Evolutionary conservation across 2,888 invertebrate genomes (phyloP).

Genomic region (Augiades crinisus): DNA sequence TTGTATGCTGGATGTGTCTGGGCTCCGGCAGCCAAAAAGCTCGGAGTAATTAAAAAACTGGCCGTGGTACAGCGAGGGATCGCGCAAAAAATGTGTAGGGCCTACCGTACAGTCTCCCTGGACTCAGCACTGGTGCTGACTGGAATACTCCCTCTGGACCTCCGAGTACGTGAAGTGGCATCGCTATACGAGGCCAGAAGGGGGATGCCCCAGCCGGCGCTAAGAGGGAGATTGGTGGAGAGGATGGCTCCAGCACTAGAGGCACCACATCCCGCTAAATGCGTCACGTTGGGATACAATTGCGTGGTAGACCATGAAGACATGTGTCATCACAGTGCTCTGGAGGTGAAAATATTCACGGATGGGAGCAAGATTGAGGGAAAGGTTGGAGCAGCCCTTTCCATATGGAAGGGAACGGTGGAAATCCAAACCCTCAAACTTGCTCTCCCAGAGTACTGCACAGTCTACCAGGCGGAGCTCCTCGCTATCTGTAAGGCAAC

Average conservation of each 20-base stretch:
- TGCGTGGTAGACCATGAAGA: slow-evolving; percentile 19
- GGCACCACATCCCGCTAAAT: slow-evolving; percentile 15
- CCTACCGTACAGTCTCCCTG: slow-evolving; percentile 29
- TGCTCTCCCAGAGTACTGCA: too few relatives aligned
- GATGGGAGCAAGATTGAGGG: slow-evolving; percentile 31
- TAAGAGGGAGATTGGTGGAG: slow-evolving; percentile 31
- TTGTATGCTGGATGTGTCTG: slow-evolving; percentile 1
- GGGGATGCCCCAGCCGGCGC: slow-evolving; percentile 13
- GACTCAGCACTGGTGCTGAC: slow-evolving; percentile 29
- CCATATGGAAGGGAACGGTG: slow-evolving; percentile 11
- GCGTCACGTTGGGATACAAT: background rate
- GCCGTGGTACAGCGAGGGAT: slow-evolving; percentile 22
- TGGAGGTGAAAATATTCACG: slow-evolving; percentile 17
- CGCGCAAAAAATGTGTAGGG: slow-evolving; percentile 25
- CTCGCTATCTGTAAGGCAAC: slow-evolving; percentile 17
- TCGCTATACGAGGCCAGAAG: slow-evolving; percentile 30
- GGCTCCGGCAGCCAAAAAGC: background rate
- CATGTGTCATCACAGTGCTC: background rate
- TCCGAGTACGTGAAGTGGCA: slow-evolving; percentile 29
- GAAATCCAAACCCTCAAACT: slow-evolving; percentile 22
- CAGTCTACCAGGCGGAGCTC: slow-evolving; percentile 28
- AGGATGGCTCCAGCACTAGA: background rate
- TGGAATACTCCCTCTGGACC: slow-evolving; percentile 32
- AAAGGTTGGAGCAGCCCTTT: slow-evolving; percentile 22
- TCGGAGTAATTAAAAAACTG: background rate